A percentile compares a stretch with the other conserved stretches of the same genome.
Evolutionary conservation across 2,797 vertebrate genomes (phyloP).

Genomic region (Luscinia luscinia): DNA sequence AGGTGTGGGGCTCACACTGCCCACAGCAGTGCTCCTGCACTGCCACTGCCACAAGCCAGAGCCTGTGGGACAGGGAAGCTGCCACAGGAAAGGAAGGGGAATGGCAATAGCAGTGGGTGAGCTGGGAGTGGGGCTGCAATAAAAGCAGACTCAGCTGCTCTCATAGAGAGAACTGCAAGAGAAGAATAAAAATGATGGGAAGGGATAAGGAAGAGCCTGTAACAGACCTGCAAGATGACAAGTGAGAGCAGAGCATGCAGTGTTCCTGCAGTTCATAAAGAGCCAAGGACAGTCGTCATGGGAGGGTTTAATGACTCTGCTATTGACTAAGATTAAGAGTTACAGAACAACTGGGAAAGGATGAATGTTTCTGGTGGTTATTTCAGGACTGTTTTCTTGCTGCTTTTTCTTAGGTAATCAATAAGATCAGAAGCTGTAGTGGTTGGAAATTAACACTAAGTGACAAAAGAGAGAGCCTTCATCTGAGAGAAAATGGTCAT

Average conservation of each 20-base stretch:
- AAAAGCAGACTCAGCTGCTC: not conserved
- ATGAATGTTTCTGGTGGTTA: not conserved
- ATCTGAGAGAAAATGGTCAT: slow-evolving; percentile 27
- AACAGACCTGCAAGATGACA: not conserved
- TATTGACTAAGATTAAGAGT: not conserved
- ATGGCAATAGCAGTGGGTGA: fast-evolving
- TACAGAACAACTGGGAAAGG: slow-evolving; percentile 28
- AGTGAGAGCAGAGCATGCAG: not conserved
- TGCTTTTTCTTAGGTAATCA: slow-evolving; percentile 30
- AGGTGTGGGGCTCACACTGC: fast-evolving
- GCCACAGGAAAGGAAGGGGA: not conserved
- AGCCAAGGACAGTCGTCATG: not conserved
- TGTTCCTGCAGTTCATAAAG: not conserved
- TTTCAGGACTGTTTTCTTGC: slow-evolving; percentile 3
- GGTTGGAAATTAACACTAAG: slow-evolving; percentile 1
- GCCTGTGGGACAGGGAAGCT: not conserved
- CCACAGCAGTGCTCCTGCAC: not conserved
- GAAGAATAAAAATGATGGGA: not conserved
- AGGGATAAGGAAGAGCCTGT: not conserved
- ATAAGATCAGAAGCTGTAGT: slow-evolving; percentile 45
- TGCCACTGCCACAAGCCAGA: fast-evolving
- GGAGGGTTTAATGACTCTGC: not conserved
- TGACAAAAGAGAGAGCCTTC: slow-evolving; percentile 32
- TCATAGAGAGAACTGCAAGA: not conserved
- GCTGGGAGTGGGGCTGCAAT: not conserved